Evolutionary conservation across 2,888 invertebrate species (phyloP).

Genomic region (Anodontia alba): DNA sequence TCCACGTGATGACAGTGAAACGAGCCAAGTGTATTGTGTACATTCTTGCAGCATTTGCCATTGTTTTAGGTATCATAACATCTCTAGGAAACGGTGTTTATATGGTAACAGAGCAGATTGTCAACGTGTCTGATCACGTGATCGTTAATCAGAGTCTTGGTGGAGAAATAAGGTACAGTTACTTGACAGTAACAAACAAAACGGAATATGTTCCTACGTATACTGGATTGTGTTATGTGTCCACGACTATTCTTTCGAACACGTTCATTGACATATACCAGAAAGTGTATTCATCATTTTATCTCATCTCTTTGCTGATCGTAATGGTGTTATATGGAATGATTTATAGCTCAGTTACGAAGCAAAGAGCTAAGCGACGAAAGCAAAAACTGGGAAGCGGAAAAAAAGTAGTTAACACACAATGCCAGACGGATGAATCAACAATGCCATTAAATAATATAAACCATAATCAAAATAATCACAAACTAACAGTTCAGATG

Average conservation of each 20-base stretch:
- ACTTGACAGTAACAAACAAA: background rate
- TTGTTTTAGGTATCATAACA: slow-evolving; percentile 75
- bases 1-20: slow-evolving; percentile 73
- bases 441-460: slow-evolving; percentile 43
- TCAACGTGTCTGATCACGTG: background rate
- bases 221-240: slow-evolving; percentile 72
- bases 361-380: slow-evolving; percentile 61
- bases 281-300: slow-evolving; percentile 81
- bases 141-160: background rate
- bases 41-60: slow-evolving; percentile 71
- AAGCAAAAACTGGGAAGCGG: slow-evolving; percentile 53
- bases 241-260: slow-evolving; percentile 64
- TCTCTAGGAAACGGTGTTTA: slow-evolving; percentile 58
- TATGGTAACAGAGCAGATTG: background rate
- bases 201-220: slow-evolving; percentile 26
- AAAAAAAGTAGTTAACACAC: slow-evolving; percentile 50
- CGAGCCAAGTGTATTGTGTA: slow-evolving; percentile 73
- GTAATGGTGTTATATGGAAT: slow-evolving; percentile 82
- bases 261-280: slow-evolving; percentile 76
- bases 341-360: slow-evolving; percentile 78
- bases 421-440: slow-evolving; percentile 60
- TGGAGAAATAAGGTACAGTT: background rate
- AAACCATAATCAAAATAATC: background rate
- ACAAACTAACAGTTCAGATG: slow-evolving; percentile 41
- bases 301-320: slow-evolving; percentile 79